A percentile compares a stretch with the other conserved stretches of the same genome.
phyloP scores from a whole-genome alignment of 2,113 vertebrate species.

The Redunca redunca region DNA sequence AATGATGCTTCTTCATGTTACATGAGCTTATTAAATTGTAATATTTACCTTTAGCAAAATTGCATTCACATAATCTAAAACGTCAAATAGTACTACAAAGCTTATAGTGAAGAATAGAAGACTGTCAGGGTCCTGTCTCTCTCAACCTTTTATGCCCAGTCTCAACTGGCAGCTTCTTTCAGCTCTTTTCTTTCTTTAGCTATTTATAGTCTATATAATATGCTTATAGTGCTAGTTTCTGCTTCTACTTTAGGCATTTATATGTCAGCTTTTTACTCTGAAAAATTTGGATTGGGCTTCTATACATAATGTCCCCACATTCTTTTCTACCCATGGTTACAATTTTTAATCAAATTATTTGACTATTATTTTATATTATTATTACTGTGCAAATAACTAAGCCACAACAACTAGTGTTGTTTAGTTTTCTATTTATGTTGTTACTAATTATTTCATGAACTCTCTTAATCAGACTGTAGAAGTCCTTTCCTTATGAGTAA shows the following conservation, averaged over 20 bases:
- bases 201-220: neutral
- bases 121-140: neutral
- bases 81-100: neutral
- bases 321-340: neutral
- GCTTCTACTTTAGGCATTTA: neutral
- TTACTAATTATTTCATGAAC: neutral
- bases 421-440: slow-evolving; percentile 11
- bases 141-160: neutral
- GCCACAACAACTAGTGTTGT: neutral
- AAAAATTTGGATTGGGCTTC: neutral
- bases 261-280: neutral
- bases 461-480: neutral
- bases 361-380: neutral
- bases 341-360: neutral
- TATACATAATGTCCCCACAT: neutral
- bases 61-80: neutral
- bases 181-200: neutral
- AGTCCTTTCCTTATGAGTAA: neutral
- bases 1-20: neutral
- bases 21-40: neutral
- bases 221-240: neutral
- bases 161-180: neutral
- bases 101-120: neutral
- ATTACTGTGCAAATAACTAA: neutral
- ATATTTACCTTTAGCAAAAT: slow-evolving; percentile 13